Evolutionary conservation across 2,113 vertebrate species (phyloP).

Genomic region (Plecturocebus donacophilus): DNA sequence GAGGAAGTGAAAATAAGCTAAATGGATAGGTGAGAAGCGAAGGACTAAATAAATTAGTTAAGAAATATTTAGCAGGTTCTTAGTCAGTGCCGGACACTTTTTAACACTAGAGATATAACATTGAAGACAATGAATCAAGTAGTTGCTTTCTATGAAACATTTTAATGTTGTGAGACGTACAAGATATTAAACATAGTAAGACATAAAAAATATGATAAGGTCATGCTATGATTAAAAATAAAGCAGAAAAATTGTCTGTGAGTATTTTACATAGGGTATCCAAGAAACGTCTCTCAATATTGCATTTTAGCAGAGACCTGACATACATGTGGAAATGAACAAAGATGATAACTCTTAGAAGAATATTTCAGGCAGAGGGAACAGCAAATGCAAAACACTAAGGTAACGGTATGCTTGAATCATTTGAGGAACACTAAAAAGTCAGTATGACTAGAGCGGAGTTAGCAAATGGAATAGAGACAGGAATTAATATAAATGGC

Average conservation of each 20-base stretch:
- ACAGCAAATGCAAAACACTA: not conserved
- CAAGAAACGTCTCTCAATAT: not conserved
- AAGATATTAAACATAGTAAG: not conserved
- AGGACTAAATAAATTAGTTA: not conserved
- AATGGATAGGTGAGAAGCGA: not conserved
- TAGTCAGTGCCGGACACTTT: fast-evolving
- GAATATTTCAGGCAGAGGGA: not conserved
- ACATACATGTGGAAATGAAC: not conserved
- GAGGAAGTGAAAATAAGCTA: not conserved
- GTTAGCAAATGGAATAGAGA: not conserved
- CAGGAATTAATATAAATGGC: not conserved
- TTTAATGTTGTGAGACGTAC: not conserved
- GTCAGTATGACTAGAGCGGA: not conserved
- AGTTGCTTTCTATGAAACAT: not conserved
- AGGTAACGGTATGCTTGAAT: not conserved
- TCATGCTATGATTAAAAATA: not conserved
- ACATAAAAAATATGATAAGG: not conserved
- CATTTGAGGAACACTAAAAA: not conserved
- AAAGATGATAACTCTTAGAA: not conserved
- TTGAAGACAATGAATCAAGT: not conserved
- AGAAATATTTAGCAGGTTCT: not conserved
- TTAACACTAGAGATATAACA: not conserved
- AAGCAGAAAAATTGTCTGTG: not conserved
- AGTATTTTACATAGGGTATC: not conserved
- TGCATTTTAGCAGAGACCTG: not conserved